These are phyloP conservation scores for Crematogaster levior DNA, from an alignment of 2,888 invertebrate species.

Conservation along the genomic window DNA sequence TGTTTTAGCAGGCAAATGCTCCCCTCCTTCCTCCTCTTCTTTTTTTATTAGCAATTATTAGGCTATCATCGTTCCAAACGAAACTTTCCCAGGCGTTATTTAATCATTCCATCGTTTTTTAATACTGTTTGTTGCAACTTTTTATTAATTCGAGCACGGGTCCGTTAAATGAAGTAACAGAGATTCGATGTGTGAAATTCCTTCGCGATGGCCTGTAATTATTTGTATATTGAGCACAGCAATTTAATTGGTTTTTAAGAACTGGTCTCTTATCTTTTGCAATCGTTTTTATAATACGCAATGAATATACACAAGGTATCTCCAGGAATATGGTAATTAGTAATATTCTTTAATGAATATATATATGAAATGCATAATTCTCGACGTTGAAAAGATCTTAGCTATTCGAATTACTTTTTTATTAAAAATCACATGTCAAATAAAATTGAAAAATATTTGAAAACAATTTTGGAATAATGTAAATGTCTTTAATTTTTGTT, in stretches of 20 bases:
- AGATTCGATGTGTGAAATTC: constrained; percentile 62
- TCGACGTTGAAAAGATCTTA: not conserved
- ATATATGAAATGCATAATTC: constrained; percentile 29
- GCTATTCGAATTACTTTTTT: constrained; percentile 7
- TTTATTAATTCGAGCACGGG: constrained; percentile 47
- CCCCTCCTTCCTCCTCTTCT: not conserved
- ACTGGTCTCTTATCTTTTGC: not conserved
- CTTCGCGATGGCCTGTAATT: constrained; percentile 48
- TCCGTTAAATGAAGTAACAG: constrained; percentile 22
- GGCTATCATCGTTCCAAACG: constrained; percentile 66
- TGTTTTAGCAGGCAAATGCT: constrained; percentile 69
- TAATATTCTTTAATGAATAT: constrained; percentile 32
- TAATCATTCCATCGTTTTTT: constrained; percentile 58
- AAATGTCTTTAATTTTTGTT: not conserved
- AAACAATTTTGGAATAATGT: not conserved
- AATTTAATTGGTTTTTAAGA: constrained; percentile 48
- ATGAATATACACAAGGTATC: constrained; percentile 50
- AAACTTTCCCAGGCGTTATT: constrained; percentile 36
- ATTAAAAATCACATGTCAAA: not conserved
- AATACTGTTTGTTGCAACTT: constrained; percentile 20
- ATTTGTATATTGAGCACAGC: constrained; percentile 35
- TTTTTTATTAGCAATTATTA: constrained; percentile 74
- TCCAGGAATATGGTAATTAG: constrained; percentile 16
- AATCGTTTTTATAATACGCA: constrained; percentile 43
- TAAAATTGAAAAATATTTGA: not conserved